Conservation (phyloP, 35 echinoderm and acorn worm species). For the Lytechinus variegatus region DNA sequence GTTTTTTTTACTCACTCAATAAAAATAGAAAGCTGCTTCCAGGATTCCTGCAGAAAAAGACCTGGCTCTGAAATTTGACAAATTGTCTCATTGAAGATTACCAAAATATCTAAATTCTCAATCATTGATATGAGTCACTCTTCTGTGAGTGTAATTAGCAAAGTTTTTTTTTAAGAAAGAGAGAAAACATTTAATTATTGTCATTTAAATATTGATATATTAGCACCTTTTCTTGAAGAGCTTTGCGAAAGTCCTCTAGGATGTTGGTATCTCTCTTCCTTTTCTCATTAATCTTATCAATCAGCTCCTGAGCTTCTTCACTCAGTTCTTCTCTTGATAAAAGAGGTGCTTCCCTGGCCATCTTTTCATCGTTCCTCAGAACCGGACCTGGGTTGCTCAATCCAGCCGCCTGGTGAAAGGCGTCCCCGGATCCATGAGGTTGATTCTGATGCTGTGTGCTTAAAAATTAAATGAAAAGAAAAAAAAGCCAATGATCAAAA, state of each 20-base stretch:
- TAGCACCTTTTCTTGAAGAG: conserved; percentile 78
- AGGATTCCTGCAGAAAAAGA: no score
- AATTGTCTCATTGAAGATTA: no score
- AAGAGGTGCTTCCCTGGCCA: not conserved
- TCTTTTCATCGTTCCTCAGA: not conserved
- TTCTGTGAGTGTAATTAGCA: no score
- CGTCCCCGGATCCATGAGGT: not conserved
- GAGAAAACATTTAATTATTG: no score
- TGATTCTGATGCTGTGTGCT: not conserved
- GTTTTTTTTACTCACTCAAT: no score
- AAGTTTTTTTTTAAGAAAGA: no score
- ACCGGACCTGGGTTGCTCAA: not conserved
- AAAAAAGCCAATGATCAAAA: not conserved
- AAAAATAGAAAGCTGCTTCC: no score
- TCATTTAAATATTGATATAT: no score
- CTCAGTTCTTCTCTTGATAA: conserved; percentile 75
- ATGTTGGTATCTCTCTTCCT: conserved; percentile 87
- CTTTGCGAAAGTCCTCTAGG: conserved; percentile 85
- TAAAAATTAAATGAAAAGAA: not conserved
- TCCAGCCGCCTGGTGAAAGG: not conserved
- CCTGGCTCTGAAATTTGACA: no score
- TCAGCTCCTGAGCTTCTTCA: conserved; percentile 77
- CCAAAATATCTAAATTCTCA: no score
- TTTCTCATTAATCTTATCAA: conserved; percentile 95
- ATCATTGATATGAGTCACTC: no score